Evolutionary conservation across 2,113 vertebrate genomes (phyloP), one percentile per base, ranked within the genome.

Genomic region (Hemiscyllium ocellatum): DNA sequence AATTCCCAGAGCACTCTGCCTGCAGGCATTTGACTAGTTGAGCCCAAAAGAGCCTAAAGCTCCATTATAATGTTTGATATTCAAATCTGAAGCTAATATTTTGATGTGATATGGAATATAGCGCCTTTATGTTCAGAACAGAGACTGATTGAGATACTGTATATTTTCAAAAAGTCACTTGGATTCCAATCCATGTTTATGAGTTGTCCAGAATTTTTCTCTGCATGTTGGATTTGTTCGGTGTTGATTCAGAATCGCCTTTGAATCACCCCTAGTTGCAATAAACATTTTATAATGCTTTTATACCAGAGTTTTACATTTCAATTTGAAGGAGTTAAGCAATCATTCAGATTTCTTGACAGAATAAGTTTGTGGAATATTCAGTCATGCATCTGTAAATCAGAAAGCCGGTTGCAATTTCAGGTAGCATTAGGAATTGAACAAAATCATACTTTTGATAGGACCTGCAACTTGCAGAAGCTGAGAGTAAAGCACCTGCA

Each of bases 1-100:
- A 61, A 61, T 61, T 61, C 56, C 15, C 19, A 47, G 37, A 42
- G 37, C 5, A 19, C 17, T 42, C 37, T 42, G 15, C 0, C 3
- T 42, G 17, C 42, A 42, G 68, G 4, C 95, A 33, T 47, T 78
- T 47, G 78, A 19, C 95, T 69, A 76, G 94, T 47, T 76, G 37
- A 72, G 15, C 68, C 96, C 96, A 90, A 96, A 96, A 3, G 96
- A 69, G 96, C 97, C 83, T 97, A 95, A 80, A 15, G 78, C 78
- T 37, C 15, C 80, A 20, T 42, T 83, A 20, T 17, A 83, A 42
- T 19, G n/a, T 83, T 83, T 42, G 3, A 83, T 42, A 19, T 19
- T 42, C 80, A 42, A 42, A 42, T 0, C 29, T 61, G 50, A 90
- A 90, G 22, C 50, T 6, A 61, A 90, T 61, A 13, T 90, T 90